Evolutionary conservation across 2,888 invertebrate species (phyloP).

Genomic region (Priocnemis perturbator): DNA sequence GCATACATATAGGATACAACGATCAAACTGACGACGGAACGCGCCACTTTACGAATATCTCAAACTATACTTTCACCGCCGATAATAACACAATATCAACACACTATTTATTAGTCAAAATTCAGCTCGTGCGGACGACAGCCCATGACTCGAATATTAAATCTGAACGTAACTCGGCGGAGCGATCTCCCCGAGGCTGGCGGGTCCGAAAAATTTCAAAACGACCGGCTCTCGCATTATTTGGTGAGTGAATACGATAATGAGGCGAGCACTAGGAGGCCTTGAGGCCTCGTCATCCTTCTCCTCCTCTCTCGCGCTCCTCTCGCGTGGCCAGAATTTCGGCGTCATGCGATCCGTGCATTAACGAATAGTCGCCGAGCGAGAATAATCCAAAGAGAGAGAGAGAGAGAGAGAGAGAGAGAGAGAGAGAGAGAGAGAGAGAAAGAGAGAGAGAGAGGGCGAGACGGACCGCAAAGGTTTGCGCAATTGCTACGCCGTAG

Average conservation of each 20-base stretch:
- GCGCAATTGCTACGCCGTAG: constrained; percentile 19
- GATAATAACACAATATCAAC: too few species aligned
- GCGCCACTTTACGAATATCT: too few species aligned
- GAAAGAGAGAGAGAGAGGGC: background rate
- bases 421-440: background rate
- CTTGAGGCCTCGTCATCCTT: constrained; percentile 30
- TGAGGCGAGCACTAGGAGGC: constrained; percentile 37
- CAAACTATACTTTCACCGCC: too few species aligned
- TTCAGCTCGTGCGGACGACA: too few species aligned
- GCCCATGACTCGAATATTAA: too few species aligned
- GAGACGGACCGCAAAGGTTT: constrained; percentile 2
- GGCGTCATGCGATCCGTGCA: constrained; percentile 54
- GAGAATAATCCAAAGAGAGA: background rate
- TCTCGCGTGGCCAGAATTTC: constrained; percentile 42
- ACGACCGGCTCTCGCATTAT: constrained; percentile 37
- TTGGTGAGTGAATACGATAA: constrained; percentile 52
- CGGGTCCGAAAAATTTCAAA: constrained; percentile 38
- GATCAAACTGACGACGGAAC: too few species aligned
- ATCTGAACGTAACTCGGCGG: too few species aligned
- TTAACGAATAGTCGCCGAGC: constrained; percentile 45
- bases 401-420: too few species aligned
- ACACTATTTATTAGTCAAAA: too few species aligned
- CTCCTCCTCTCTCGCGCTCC: constrained; percentile 4
- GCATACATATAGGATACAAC: too few species aligned
- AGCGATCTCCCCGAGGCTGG: constrained; percentile 9